phyloP scores from a whole-genome alignment of 2,888 invertebrate species.

The Melanostoma mellinum region DNA sequence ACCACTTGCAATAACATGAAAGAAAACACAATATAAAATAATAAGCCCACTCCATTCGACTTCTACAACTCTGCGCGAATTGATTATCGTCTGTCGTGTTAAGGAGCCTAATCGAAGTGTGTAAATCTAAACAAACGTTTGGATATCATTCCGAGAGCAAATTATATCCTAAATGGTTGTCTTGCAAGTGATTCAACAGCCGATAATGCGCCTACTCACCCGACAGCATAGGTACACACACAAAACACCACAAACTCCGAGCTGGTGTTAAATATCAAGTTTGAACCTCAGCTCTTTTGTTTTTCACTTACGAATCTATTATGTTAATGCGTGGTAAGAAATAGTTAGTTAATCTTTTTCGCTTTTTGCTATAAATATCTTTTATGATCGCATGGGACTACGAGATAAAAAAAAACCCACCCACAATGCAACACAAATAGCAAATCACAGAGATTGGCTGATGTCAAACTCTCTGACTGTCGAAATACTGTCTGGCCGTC shows the following conservation, averaged over 20 bases:
- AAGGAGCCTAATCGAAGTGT: conserved; percentile 62
- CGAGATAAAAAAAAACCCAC: background rate
- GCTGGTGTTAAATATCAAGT: conserved; percentile 44
- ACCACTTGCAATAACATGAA: conserved; percentile 3
- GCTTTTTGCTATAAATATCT: conserved; percentile 29
- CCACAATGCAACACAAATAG: conserved; percentile 21
- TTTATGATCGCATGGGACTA: conserved; percentile 23
- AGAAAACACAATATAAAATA: background rate
- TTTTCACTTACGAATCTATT: conserved; percentile 5
- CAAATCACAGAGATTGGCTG: conserved; percentile 7
- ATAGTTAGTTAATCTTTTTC: conserved; percentile 1
- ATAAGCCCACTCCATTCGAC: conserved; percentile 17
- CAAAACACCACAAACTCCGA: background rate
- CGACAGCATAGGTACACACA: background rate
- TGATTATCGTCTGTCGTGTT: conserved; percentile 67
- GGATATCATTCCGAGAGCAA: conserved; percentile 61
- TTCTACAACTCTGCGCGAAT: conserved; percentile 39
- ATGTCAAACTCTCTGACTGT: conserved; percentile 42
- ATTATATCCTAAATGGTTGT: conserved; percentile 70
- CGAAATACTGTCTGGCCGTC: conserved; percentile 50
- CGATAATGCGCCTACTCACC: conserved; percentile 66
- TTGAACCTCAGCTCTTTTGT: conserved; percentile 40
- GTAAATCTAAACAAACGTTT: conserved; percentile 57
- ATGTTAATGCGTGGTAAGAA: conserved; percentile 22
- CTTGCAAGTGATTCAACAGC: conserved; percentile 60